Evolutionary conservation across 2,888 invertebrate species (phyloP), one percentile per base, ranked within the genome.

Genomic region (Hypercompe scribonia): DNA sequence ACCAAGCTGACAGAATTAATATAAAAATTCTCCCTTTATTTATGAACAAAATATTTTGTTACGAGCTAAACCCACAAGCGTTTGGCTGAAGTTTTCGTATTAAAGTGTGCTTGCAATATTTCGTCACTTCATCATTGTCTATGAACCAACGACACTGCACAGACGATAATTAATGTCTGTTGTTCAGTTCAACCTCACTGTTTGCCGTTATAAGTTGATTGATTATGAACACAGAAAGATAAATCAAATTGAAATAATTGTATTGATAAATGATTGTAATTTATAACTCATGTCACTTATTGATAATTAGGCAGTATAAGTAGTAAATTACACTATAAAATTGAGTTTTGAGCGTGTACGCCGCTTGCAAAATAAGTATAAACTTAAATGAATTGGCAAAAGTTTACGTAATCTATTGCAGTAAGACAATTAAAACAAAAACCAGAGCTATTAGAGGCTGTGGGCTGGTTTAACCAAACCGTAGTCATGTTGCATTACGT

Each of bases 101-200:
- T 42, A 33, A 63, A 21, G 46, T 34, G 58, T 34, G 13, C 36
- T 46, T 33, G 65, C 65, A 31, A 54, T 64, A 65, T 68, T 72
- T 65, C 33, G 65, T 65, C 69, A 65, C 33, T 69, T 54, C 65
- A 69, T 69, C 73, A 73, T 61, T 73, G 66, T 63, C 66, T 70
- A 31, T 65, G 33, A 42, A 39, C 66, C 50, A 65, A 69, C 70
- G 65, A 70, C 36, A 65, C 67, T 46, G 36, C 70, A 13, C 24
- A 61, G 50, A 70, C 46, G 67, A 63, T 70, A 70, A 73, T 70
- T 73, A 69, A 46, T 70, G 73, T 73, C 61, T 58, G 71, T 67
- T 58, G 61, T 72, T 72, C 61, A 64, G 42, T 70, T 70, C 64
- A 72, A 42, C 36, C 31, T 66, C 63, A 67, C 67, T 67, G 63